These are phyloP conservation scores for Neocrepidodera transversa DNA, from an alignment of 2,888 invertebrate genomes.

Conservation along the genomic window DNA sequence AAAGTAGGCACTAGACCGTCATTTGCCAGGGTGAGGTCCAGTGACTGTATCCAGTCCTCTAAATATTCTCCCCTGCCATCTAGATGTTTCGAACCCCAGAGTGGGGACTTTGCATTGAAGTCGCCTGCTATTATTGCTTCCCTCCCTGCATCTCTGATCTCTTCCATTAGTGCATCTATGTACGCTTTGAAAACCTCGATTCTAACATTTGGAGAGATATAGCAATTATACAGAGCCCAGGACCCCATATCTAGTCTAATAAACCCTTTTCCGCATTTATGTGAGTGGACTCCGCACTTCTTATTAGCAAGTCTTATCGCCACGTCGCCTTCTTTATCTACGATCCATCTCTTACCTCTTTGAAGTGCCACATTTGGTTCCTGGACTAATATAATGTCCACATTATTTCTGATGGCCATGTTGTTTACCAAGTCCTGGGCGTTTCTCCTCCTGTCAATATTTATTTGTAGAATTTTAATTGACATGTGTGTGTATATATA, in stretches of 20 bases:
- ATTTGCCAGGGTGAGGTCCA: not conserved
- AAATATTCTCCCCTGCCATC: not conserved
- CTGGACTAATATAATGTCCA: too few relatives aligned
- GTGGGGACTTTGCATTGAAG: slow-evolving; percentile 4
- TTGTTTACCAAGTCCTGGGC: not conserved
- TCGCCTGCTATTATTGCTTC: not conserved
- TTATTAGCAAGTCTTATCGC: too few relatives aligned
- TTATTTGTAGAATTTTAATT: too few relatives aligned
- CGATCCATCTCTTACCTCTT: too few relatives aligned
- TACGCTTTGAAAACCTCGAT: not conserved
- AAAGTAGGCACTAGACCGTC: not conserved
- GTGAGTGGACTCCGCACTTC: too few relatives aligned
- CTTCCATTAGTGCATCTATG: not conserved
- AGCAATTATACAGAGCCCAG: not conserved
- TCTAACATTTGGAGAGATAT: not conserved
- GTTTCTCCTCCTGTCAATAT: not conserved
- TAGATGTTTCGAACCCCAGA: not conserved
- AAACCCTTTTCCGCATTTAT: too few relatives aligned
- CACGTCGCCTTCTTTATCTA: too few relatives aligned
- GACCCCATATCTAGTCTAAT: too few relatives aligned
- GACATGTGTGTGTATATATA: too few relatives aligned
- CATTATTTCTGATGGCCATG: not conserved
- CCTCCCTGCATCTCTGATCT: not conserved
- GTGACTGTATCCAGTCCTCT: not conserved
- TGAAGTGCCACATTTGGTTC: too few relatives aligned